Evolutionary conservation across 2,113 vertebrate species (phyloP), one percentile per base, ranked within the genome.

Genomic region (Corythoichthys haematopterus): DNA sequence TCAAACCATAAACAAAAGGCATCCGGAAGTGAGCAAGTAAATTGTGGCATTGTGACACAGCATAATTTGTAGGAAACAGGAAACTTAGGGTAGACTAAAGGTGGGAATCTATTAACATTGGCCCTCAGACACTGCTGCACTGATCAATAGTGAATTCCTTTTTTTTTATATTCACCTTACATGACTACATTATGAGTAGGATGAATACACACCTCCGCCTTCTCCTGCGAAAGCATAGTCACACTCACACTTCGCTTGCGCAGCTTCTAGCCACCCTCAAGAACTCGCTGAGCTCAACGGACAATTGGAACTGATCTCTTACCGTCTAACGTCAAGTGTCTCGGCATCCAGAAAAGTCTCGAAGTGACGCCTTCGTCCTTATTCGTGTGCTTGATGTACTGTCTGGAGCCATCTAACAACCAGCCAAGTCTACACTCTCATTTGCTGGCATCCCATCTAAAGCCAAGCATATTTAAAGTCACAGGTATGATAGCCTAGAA

Each of bases 21-120:
- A 15, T 50, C 11, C 11, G 55, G 11, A 9, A 63, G 48, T 51
- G 74, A 53, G 2, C 37, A 37, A 36, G 15, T n/a, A 40, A 11
- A 46, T 45, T 28, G 11, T 16, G 64, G 37, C 3, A 10, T 57
- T 3, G 0, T 47, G 51, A 33, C 37, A 15, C 15, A 28, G 53
- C 52, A 65, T 50, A 45, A 16, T 38, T 8, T 56, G n/a, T 68
- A 45, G 5, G 55, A 2, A 52, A 37, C 46, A 47, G 38, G 20
- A 28, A 28, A 28, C 20, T 28, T 28, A 14, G 2, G 35, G 45
- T 4, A 4, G 36, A 14, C 2, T 71, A 45, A 75, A 64, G 51
- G 68, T 77, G 71, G 71, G 65, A 64, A 68, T 76, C 78, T 82
- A 53, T 2, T 16, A 50, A 68, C 68, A 64, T 77, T 69, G 69